A percentile compares a stretch with the other conserved stretches of the same genome.
Evolutionary conservation across 2,888 invertebrate genomes (phyloP).

Genomic region (Leucania comma): DNA sequence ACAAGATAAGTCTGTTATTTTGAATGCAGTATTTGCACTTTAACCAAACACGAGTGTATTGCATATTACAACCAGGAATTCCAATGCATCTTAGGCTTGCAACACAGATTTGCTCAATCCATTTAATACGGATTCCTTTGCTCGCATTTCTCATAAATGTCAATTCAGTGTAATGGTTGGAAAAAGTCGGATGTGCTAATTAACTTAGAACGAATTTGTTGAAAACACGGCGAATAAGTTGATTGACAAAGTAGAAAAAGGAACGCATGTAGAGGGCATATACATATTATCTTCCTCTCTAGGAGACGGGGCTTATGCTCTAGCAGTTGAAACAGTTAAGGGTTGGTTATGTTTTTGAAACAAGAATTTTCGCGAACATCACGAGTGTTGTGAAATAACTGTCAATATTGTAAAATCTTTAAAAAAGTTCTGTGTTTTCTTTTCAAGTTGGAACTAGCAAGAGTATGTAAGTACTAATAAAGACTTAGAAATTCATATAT

Average conservation of each 20-base stretch:
- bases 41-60: slow-evolving; percentile 21
- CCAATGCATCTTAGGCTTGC: slow-evolving; percentile 30
- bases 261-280: too few species aligned
- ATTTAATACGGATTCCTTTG: slow-evolving; percentile 16
- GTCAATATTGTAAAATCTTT: too few species aligned
- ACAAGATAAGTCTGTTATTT: background rate
- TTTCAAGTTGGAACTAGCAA: background rate
- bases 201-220: background rate
- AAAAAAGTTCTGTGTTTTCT: background rate
- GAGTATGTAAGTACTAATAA: background rate
- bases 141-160: slow-evolving; percentile 22
- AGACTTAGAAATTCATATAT: background rate
- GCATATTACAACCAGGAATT: slow-evolving; percentile 14
- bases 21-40: slow-evolving; percentile 24
- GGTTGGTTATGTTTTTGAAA: too few species aligned
- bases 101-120: slow-evolving; percentile 43
- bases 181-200: background rate
- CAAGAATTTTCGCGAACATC: background rate
- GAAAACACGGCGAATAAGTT: background rate
- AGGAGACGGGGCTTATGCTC: background rate
- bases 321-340: background rate
- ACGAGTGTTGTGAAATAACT: background rate
- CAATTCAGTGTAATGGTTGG: slow-evolving; percentile 7
- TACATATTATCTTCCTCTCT: background rate
- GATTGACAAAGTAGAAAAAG: too few species aligned